These are phyloP conservation scores for Dolomedes plantarius DNA, from an alignment of 2,888 invertebrate species.

Conservation along the genomic window DNA sequence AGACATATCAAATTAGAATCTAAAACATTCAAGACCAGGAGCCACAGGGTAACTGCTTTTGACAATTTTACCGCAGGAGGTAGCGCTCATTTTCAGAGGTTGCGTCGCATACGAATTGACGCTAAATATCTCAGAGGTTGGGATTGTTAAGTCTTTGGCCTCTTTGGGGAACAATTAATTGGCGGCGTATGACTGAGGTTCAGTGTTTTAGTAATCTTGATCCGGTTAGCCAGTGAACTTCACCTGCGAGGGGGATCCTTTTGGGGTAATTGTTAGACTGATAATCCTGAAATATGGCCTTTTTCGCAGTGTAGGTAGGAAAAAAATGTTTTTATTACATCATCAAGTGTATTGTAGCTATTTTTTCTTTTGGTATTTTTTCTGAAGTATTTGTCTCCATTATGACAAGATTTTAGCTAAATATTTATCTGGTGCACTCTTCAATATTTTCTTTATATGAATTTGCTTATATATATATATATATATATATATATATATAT, in stretches of 20 bases:
- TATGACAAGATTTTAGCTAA: too few species aligned
- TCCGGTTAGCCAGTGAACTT: neutral
- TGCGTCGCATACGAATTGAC: neutral
- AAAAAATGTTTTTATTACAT: too few species aligned
- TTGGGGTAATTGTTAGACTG: neutral
- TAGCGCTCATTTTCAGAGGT: neutral
- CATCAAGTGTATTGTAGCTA: too few species aligned
- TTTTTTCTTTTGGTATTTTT: too few species aligned
- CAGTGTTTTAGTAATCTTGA: neutral
- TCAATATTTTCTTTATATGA: too few species aligned
- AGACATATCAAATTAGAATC: neutral
- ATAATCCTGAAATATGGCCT: neutral
- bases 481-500: too few species aligned
- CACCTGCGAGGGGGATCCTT: neutral
- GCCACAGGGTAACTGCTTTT: neutral
- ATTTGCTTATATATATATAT: too few species aligned
- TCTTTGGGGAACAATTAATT: conserved; percentile 23
- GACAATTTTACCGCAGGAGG: neutral
- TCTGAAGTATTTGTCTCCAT: too few species aligned
- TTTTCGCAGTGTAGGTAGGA: neutral
- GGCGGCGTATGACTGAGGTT: conserved; percentile 19
- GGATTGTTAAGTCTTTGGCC: conserved; percentile 10
- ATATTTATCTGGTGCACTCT: too few species aligned
- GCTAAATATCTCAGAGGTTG: neutral
- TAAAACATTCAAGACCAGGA: neutral